These are phyloP conservation scores for Rousettus leschenaultii DNA, from an alignment of 2,113 vertebrate species.

Conservation along the genomic window DNA sequence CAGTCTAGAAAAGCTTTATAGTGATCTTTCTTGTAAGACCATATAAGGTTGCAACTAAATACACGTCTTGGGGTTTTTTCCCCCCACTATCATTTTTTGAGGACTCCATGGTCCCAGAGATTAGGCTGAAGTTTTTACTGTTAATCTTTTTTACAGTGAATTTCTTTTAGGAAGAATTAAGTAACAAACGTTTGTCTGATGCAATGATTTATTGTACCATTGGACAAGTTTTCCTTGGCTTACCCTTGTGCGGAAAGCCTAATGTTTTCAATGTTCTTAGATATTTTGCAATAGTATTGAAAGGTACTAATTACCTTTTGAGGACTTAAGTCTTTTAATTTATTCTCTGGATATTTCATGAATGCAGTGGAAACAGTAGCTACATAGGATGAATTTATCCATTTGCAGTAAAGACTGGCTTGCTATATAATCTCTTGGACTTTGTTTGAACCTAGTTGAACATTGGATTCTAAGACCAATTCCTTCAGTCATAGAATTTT, in stretches of 20 bases:
- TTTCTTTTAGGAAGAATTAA: slow-evolving; percentile 5
- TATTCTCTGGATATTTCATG: slow-evolving; percentile 23
- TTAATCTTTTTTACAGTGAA: neutral
- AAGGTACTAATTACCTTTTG: slow-evolving; percentile 28
- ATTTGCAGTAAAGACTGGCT: neutral
- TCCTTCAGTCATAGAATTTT: neutral
- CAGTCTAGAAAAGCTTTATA: neutral
- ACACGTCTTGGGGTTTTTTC: neutral
- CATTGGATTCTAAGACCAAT: neutral
- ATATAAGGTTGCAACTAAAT: neutral
- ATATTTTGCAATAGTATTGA: slow-evolving; percentile 21
- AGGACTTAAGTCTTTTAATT: neutral
- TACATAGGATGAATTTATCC: slow-evolving; percentile 30
- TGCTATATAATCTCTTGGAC: neutral
- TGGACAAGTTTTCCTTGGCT: neutral
- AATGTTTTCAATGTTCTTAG: slow-evolving; percentile 6
- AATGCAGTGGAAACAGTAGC: neutral
- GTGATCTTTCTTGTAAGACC: neutral
- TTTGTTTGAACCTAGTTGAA: neutral
- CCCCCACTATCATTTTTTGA: neutral
- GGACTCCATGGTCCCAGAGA: neutral
- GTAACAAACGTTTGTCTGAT: neutral
- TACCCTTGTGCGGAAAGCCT: neutral
- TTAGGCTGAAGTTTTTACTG: neutral
- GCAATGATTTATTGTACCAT: neutral